Evolutionary conservation across 2,888 invertebrate species (phyloP), one percentile per base, ranked within the genome.

Genomic region (Phyto melanocephala): DNA sequence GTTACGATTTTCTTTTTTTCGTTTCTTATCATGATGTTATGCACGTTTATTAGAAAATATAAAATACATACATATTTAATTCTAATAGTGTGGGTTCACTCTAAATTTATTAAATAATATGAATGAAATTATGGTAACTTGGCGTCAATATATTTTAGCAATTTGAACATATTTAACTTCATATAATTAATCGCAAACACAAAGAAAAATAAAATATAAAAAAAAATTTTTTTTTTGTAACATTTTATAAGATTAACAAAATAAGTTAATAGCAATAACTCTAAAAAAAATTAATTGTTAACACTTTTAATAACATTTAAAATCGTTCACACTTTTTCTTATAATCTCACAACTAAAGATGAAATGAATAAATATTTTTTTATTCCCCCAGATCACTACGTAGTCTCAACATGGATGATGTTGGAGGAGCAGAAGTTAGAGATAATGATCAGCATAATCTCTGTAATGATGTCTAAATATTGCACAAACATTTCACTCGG

Each of bases 351-450:
- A n/a, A n/a, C n/a, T n/a, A n/a, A n/a, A n/a, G n/a, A n/a, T n/a
- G n/a, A n/a, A n/a, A n/a, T n/a, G n/a, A n/a, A n/a, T n/a, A n/a
- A n/a, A n/a, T n/a, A n/a, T n/a, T n/a, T n/a, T n/a, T n/a, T n/a
- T n/a, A n/a, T n/a, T 15, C 20, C 4, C 83, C 71, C 83, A 91
- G 91, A 89, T 91, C 91, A 65, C 86, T 91, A 80, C 89, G 91
- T 84, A 91, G 91, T 86, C 88, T 91, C 74, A 90, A 91, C 72
- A 89, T 89, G 85, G 89, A 89, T 42, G 89, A 87, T 83, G 88
- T n/a, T 5, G 22, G 3, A 6, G 45, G 83, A 45, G 75, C 40
- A n/a, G 52, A 42, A 6, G 6, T 28, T 28, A 28, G 6, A 6
- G 6, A 28, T 20, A 70, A 65, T 22, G 84, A 87, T 84, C 86